Evolutionary conservation across 2,113 vertebrate species (phyloP).

Genomic region (Sus scrofa): T2T-Sscrofa CM000819.6:25582001-25582500

Average conservation of each 20-base stretch:
- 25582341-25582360: not conserved
- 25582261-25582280: not conserved
- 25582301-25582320: not conserved
- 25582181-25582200: not conserved
- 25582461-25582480: not conserved
- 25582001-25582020: conserved; percentile 36
- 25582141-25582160: not conserved
- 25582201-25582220: not conserved
- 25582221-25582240: not conserved
- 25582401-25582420: not conserved
- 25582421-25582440: not conserved
- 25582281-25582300: not conserved
- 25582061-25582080: conserved; percentile 49
- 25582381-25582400: not conserved
- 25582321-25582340: not conserved
- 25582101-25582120: not conserved
- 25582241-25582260: not conserved
- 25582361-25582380: not conserved
- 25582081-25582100: conserved; percentile 32
- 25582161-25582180: not conserved
- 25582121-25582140: conserved; percentile 4
- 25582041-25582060: conserved; percentile 14
- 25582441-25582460: not conserved
- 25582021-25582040: not conserved
- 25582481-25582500: not conserved